A percentile compares a stretch with the other conserved stretches of the same genome.
Conservation (phyloP, 2,888 invertebrate species). For the Hydroisotoma schaefferi region DNA sequence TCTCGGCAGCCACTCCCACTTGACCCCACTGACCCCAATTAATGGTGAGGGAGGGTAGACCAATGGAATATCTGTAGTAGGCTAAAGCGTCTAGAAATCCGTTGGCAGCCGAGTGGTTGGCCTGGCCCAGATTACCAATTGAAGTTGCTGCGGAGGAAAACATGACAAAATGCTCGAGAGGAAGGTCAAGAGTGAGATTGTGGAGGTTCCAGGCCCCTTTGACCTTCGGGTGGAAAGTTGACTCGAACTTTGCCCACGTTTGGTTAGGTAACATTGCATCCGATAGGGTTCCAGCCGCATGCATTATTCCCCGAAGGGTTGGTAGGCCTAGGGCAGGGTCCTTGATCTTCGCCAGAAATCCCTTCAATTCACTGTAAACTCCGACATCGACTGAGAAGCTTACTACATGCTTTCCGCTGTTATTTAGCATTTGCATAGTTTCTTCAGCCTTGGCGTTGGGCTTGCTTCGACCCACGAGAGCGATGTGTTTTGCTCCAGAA, state of each 20-base stretch:
- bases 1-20: too few relatives aligned
- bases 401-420: conserved; percentile 12
- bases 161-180: too few relatives aligned
- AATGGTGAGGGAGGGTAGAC: too few relatives aligned
- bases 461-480: conserved; percentile 20
- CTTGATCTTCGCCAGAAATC: conserved; percentile 10
- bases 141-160: too few relatives aligned
- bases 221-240: conserved; percentile 13
- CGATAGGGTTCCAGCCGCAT: conserved; percentile 10
- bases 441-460: conserved; percentile 6
- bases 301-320: conserved; percentile 11
- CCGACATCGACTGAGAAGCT: conserved; percentile 22
- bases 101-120: too few relatives aligned
- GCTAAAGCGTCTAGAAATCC: too few relatives aligned
- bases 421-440: conserved; percentile 7
- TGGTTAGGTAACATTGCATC: conserved; percentile 15
- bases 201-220: conserved; percentile 19
- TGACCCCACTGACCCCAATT: too few relatives aligned
- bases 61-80: too few relatives aligned
- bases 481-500: conserved; percentile 23
- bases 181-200: too few relatives aligned
- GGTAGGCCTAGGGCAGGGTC: background rate
- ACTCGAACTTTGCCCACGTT: conserved; percentile 11
- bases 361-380: conserved; percentile 11
- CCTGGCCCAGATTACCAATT: too few relatives aligned